Evolutionary conservation across 2,888 invertebrate species (phyloP).

Genomic region (Tinea semifulvella): DNA sequence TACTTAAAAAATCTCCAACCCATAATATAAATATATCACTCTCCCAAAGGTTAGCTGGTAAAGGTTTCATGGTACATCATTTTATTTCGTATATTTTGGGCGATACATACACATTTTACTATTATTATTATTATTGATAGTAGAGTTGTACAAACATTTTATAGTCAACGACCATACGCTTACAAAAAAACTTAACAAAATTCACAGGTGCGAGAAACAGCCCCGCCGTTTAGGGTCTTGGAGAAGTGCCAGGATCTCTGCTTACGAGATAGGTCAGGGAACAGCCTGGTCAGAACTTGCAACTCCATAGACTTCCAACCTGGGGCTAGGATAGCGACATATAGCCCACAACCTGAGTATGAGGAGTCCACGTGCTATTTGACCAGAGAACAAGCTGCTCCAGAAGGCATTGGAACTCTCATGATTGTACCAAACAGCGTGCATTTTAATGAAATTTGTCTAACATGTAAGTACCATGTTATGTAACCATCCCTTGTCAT

Average conservation of each 20-base stretch:
- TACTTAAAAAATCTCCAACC: too few relatives aligned
- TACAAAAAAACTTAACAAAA: too few relatives aligned
- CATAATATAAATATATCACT: too few relatives aligned
- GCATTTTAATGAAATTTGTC: constrained; percentile 89
- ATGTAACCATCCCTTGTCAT: too few relatives aligned
- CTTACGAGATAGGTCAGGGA: constrained; percentile 81
- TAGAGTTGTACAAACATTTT: too few relatives aligned
- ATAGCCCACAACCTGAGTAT: constrained; percentile 82
- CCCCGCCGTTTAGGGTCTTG: constrained; percentile 85
- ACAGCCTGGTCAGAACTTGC: constrained; percentile 85
- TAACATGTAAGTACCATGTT: constrained; percentile 81
- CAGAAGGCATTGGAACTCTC: constrained; percentile 89
- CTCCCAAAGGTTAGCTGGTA: too few relatives aligned
- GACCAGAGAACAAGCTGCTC: constrained; percentile 84
- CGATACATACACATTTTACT: too few relatives aligned
- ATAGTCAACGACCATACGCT: too few relatives aligned
- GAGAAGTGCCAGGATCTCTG: constrained; percentile 91
- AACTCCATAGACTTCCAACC: constrained; percentile 92
- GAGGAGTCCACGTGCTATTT: constrained; percentile 90
- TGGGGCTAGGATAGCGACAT: constrained; percentile 84
- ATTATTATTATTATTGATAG: too few relatives aligned
- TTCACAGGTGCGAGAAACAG: constrained; percentile 77
- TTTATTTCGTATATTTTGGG: too few relatives aligned
- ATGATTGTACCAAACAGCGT: constrained; percentile 90
- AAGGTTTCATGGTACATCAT: too few relatives aligned